Base-by-base conservation (phyloP, 2,888 invertebrate species). In the Tipula vernalis region DNA sequence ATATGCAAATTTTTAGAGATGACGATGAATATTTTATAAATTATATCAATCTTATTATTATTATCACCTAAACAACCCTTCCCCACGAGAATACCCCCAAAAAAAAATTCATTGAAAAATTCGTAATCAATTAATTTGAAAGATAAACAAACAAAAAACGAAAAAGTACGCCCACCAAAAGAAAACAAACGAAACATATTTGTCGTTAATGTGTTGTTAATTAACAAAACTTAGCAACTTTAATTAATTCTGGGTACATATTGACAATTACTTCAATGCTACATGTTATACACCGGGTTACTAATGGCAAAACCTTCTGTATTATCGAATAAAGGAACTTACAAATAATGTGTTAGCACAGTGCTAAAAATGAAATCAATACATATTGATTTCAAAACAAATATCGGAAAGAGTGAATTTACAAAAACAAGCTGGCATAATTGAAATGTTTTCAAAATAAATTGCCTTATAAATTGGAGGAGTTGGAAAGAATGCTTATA, bases 21-120 rank as follows among this genome's bases (percentile, higher is more conserved):
- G 71, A 71, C 71, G 71, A 71, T 71, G 71, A 71, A 71, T 71
- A 71, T 71, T 71, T 71, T 71, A 71, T 71, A 71, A 71, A 71
- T 71, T 71, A 71, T 28, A 71, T 28, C 71, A 71, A 71, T 71
- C 71, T 28, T 28, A 51, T 15, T 51, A 51, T 28, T 10, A 28
- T 28, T 5, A 5, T 15, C 6, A 57, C 5, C 39, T 5, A 57
- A 57, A 57, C 57, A 71, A 71, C 71, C 71, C 71, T 71, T 71
- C 2, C 10, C 57, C 28, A 28, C 28, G 28, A 18, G 5, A 28
- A 57, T 71, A 18, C 28, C 28, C 71, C 28, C 8, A 71, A 71
- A 2, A n/a, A 28, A 28, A 28, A 28, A 28, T 1, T 28, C 71
- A 18, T 28, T 71, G 28, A 28, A 39, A 28, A 28, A 28, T 28